Percentiles rank a stretch among this genome's conserved stretches.
Evolutionary conservation across 2,797 vertebrate genomes (phyloP).

Genomic region (Gadopsis bispinosus): DNA sequence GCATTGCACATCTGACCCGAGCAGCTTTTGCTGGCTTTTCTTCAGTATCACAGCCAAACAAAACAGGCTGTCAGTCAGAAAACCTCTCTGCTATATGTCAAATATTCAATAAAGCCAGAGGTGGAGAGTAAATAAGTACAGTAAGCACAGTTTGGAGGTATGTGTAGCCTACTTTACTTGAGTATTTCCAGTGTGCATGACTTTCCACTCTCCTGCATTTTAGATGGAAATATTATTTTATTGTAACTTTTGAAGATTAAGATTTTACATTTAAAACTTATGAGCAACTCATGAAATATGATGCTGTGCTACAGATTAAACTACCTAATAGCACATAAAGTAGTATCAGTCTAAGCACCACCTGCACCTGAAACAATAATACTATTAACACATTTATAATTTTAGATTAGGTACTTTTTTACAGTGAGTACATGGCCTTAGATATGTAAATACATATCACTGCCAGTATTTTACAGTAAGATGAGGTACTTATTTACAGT

Average conservation of each 20-base stretch:
- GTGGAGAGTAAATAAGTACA: not conserved
- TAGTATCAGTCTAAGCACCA: not conserved
- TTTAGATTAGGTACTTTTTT: not conserved
- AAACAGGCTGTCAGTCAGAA: constrained; percentile 33
- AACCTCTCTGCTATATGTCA: constrained; percentile 27
- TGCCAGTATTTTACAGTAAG: not conserved
- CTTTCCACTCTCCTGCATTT: not conserved
- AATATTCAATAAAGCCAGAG: not conserved
- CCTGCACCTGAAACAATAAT: not conserved
- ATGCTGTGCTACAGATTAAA: not conserved
- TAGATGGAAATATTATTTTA: not conserved
- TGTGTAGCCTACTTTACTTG: not conserved
- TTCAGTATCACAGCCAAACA: constrained; percentile 37
- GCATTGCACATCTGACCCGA: constrained; percentile 60
- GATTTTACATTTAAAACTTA: not conserved
- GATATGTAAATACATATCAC: not conserved
- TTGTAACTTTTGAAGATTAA: not conserved
- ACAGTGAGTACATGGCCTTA: not conserved
- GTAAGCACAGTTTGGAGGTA: not conserved
- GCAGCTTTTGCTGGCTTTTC: constrained; percentile 56
- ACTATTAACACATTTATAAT: not conserved
- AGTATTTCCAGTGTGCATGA: not conserved
- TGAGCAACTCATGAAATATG: not conserved
- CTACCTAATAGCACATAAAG: not conserved
- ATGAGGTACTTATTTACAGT: not conserved